Evolutionary conservation across 2,888 invertebrate species (phyloP).

Genomic region (Drosophila incognita): DNA sequence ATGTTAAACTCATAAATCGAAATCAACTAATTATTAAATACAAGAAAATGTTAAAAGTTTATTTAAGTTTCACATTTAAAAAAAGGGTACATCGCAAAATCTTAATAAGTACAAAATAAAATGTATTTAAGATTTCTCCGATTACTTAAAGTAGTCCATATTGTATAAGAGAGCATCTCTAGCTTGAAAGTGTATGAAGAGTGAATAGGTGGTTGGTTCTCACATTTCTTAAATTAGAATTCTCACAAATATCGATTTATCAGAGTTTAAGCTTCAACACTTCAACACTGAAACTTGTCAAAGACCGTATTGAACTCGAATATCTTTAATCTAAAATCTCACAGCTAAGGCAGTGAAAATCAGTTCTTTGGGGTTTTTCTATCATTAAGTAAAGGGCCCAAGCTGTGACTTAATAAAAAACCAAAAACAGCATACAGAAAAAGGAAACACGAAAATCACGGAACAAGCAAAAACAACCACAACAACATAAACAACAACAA

Average conservation of each 20-base stretch:
- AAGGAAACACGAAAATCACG: neutral
- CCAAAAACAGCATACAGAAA: neutral
- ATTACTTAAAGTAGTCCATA: neutral
- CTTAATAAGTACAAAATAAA: neutral
- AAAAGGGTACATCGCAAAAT: neutral
- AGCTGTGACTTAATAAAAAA: conserved; percentile 42
- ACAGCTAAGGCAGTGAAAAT: conserved; percentile 19
- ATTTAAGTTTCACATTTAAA: neutral
- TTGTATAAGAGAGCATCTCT: neutral
- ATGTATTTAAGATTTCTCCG: neutral
- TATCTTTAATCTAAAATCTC: conserved; percentile 26
- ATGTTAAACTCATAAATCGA: neutral
- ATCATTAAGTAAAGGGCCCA: conserved; percentile 9
- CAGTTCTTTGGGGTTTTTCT: conserved; percentile 21
- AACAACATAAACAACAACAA: conserved; percentile 30
- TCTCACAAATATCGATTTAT: neutral
- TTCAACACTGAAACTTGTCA: neutral
- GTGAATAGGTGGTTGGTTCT: neutral
- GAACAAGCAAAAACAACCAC: conserved; percentile 25
- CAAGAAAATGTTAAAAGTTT: neutral
- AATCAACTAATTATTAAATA: neutral
- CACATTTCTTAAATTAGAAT: neutral
- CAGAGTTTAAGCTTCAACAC: too few species aligned
- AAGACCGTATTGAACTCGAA: conserved; percentile 7
- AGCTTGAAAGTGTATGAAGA: neutral